Base-by-base conservation (phyloP, 2,113 vertebrate species). In the Alces alces region DNA sequence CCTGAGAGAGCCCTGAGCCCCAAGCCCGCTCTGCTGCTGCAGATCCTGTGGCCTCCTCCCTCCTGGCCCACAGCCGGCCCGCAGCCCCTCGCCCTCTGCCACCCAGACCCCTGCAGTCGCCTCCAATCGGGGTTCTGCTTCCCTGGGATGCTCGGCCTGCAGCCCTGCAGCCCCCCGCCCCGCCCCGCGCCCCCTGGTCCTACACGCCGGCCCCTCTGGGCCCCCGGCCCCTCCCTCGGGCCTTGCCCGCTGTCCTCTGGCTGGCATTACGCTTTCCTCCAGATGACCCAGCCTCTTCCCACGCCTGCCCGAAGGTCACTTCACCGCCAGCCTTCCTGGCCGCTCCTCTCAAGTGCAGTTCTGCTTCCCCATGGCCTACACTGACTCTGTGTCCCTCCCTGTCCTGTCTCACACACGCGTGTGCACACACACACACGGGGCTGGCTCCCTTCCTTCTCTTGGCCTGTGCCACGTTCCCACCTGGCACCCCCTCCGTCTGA, bases 161-260 rank as follows among this genome's bases (percentile, higher is more conserved):
- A 19, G 21, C 16, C 8, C 30, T 9, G 1, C 45, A 3, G 0
- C 33, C n/a, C 33, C 16, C 70, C 6, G 23, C 36, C 39, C 70
- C 0, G 1, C 11, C 36, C 13, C 1, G 5, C 7, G 1, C 3
- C 54, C 55, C 54, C 3, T 6, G 27, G 5, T 2, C 8, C 5
- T 11, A 39, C 27, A 36, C 15, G 1, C 8, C 2, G 30, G 84
- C 27, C 50, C 76, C 50, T n/a, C 17, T 1, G 30, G 79, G 39
- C 25, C 7, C 45, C 5, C 0, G 47, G 47, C 7, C 21, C 14
- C 55, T 7, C 8, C 45, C 45, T 28, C 43, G 1, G 50, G 76
- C 76, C 10, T 0, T 7, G 1, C 25, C 2, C 28, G 3, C 43
- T 5, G 3, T 50, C 17, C 57, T 17, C 23, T 0, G 4, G 30